phyloP scores from a whole-genome alignment of 2,888 invertebrate species.

The Diadromus collaris region DNA sequence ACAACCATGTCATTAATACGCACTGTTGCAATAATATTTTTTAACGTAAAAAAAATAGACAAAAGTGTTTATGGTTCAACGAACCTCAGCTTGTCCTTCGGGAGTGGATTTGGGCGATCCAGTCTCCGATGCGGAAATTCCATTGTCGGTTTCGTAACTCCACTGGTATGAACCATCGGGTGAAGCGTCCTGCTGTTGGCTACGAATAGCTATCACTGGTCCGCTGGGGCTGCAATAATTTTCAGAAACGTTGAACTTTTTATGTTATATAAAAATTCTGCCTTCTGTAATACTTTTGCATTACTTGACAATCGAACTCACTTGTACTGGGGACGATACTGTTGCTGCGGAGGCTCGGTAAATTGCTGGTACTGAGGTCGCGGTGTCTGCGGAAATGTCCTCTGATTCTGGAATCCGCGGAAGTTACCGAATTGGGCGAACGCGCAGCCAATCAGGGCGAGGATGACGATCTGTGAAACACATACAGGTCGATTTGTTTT shows the following conservation, averaged over 20 bases:
- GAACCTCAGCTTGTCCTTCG: slow-evolving; percentile 72
- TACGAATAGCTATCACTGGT: slow-evolving; percentile 73
- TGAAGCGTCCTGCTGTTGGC: slow-evolving; percentile 71
- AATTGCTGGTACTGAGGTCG: slow-evolving; percentile 64
- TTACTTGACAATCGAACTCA: slow-evolving; percentile 47
- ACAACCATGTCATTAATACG: background rate
- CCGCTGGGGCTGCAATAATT: slow-evolving; percentile 63
- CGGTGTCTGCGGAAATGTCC: slow-evolving; percentile 67
- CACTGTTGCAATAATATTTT: background rate
- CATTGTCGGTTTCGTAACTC: slow-evolving; percentile 78
- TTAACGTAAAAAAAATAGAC: background rate
- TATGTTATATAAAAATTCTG: background rate
- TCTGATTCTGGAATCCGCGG: slow-evolving; percentile 69
- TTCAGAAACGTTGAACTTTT: background rate
- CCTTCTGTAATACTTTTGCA: background rate
- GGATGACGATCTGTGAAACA: slow-evolving; percentile 72
- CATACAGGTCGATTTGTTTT: slow-evolving; percentile 53
- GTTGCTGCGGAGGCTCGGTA: slow-evolving; percentile 58
- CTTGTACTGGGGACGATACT: slow-evolving; percentile 70
- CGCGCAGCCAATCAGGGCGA: slow-evolving; percentile 71
- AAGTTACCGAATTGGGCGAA: slow-evolving; percentile 70
- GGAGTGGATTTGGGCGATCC: slow-evolving; percentile 72
- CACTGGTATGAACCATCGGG: slow-evolving; percentile 76
- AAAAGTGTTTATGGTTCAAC: slow-evolving; percentile 19
- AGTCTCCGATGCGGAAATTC: slow-evolving; percentile 75